Conservation (phyloP, 2,888 invertebrate genomes). For the Euclidia mi region DNA sequence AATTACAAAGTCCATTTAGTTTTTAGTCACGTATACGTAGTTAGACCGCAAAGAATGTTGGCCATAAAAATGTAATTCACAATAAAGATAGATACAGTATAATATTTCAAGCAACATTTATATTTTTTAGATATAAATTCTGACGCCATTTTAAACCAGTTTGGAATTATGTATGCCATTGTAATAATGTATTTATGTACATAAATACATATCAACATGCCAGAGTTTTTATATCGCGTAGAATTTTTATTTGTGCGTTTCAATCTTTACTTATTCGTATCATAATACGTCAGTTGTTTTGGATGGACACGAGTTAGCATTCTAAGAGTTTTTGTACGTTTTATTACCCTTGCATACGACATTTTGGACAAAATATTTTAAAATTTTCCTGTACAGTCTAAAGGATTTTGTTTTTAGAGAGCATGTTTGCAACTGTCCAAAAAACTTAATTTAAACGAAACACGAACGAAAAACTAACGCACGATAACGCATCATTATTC, state of each 20-base stretch:
- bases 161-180: slow-evolving; percentile 65
- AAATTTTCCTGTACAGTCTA: too few relatives aligned
- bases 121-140: slow-evolving; percentile 53
- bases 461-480: too few relatives aligned
- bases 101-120: slow-evolving; percentile 37
- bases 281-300: slow-evolving; percentile 29
- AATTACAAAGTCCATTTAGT: slow-evolving; percentile 11
- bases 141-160: slow-evolving; percentile 70
- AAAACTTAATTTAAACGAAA: too few relatives aligned
- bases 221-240: slow-evolving; percentile 53
- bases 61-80: slow-evolving; percentile 36
- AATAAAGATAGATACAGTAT: slow-evolving; percentile 33
- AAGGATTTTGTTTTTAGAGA: too few relatives aligned
- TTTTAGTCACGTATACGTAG: slow-evolving; percentile 28
- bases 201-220: slow-evolving; percentile 64
- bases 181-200: slow-evolving; percentile 69
- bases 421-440: too few relatives aligned
- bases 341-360: slow-evolving; percentile 5
- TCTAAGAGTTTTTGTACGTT: slow-evolving; percentile 13
- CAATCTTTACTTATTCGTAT: slow-evolving; percentile 32
- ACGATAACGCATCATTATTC: too few relatives aligned
- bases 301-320: slow-evolving; percentile 14
- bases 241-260: slow-evolving; percentile 60
- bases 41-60: slow-evolving; percentile 20
- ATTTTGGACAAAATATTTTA: too few relatives aligned